These are phyloP conservation scores for Drosophila baimaii DNA, from an alignment of 1,140 invertebrate species.

Conservation along the genomic window DNA sequence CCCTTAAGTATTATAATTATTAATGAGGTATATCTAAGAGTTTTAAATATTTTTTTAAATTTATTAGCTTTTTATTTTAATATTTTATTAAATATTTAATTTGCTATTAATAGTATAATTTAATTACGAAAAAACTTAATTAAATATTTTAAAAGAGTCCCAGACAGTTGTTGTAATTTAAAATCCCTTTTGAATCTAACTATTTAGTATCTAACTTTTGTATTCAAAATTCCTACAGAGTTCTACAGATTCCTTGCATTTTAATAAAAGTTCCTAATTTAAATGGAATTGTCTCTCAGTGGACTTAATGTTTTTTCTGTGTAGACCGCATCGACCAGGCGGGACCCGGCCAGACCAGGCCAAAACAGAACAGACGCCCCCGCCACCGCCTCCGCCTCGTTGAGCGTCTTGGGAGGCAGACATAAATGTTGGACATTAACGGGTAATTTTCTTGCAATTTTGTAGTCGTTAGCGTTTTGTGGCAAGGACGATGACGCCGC, in stretches of 20 bases:
- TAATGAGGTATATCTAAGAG: too few relatives aligned
- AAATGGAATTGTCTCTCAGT: not conserved
- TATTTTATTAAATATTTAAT: too few relatives aligned
- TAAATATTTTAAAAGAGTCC: too few relatives aligned
- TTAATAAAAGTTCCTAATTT: not conserved
- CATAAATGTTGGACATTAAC: constrained; percentile 83
- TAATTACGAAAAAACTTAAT: too few relatives aligned
- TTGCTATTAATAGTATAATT: too few relatives aligned
- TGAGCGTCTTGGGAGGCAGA: constrained; percentile 63
- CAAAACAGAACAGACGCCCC: constrained; percentile 51
- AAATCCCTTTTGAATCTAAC: too few relatives aligned
- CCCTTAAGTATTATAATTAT: too few relatives aligned
- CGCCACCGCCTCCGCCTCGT: constrained; percentile 18
- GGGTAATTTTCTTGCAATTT: constrained; percentile 84
- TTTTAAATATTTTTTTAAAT: too few relatives aligned
- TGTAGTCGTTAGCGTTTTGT: constrained; percentile 83
- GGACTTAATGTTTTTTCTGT: constrained; percentile 2
- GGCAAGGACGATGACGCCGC: constrained; percentile 66
- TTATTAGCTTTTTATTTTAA: too few relatives aligned
- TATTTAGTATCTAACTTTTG: not conserved
- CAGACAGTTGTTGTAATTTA: too few relatives aligned
- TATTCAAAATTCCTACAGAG: not conserved
- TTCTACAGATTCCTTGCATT: not conserved
- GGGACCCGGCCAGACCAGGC: constrained; percentile 14
- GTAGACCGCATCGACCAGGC: constrained; percentile 49